Conservation (phyloP, 2,888 invertebrate species). For the Chloromyia formosa region DNA sequence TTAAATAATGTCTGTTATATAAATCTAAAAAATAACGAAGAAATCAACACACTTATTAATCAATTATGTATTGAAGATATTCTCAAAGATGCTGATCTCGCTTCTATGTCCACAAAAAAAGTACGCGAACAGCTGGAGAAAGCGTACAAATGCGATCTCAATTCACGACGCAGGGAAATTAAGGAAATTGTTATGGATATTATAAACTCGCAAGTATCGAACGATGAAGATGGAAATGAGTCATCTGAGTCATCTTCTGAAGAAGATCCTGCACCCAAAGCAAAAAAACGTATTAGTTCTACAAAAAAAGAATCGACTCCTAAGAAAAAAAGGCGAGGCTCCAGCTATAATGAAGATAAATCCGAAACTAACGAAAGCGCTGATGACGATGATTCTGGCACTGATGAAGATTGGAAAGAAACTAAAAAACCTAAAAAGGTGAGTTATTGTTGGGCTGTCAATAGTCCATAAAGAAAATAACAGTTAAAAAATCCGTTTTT, state of each 20-base stretch:
- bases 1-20: too few relatives aligned
- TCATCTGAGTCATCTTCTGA: slow-evolving; percentile 61
- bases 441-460: slow-evolving; percentile 17
- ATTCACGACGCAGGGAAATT: slow-evolving; percentile 84
- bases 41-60: too few relatives aligned
- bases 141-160: slow-evolving; percentile 78
- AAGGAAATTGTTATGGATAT: slow-evolving; percentile 87
- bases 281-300: slow-evolving; percentile 10
- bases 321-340: slow-evolving; percentile 53
- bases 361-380: slow-evolving; percentile 56
- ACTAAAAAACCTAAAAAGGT: slow-evolving; percentile 60
- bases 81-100: slow-evolving; percentile 85
- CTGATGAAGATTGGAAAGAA: slow-evolving; percentile 75
- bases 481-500: not conserved
- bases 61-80: slow-evolving; percentile 83
- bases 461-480: not conserved
- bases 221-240: slow-evolving; percentile 66
- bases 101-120: slow-evolving; percentile 86
- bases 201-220: slow-evolving; percentile 64
- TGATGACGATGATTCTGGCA: slow-evolving; percentile 66
- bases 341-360: slow-evolving; percentile 35
- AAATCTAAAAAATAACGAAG: too few relatives aligned
- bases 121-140: slow-evolving; percentile 87
- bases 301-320: slow-evolving; percentile 45
- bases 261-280: slow-evolving; percentile 57